Conservation (phyloP, 2,113 vertebrate species). For the Limnothrissa miodon region DNA sequence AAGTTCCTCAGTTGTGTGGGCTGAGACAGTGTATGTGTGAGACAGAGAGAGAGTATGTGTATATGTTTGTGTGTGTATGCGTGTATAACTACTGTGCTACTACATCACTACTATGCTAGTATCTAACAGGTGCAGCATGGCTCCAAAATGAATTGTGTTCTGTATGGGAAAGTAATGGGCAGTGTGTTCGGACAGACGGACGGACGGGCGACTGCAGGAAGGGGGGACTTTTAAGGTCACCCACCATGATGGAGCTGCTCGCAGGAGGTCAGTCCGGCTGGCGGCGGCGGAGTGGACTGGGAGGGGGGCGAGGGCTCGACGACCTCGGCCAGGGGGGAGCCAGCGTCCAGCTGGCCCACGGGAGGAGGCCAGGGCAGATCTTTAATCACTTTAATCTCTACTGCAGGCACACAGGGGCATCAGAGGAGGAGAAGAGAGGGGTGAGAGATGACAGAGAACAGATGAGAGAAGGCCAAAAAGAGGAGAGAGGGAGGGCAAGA, state of each 20-base stretch:
- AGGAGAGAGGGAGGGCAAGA: neutral
- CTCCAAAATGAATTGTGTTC: too few relatives aligned
- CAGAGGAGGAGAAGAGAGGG: slow-evolving; percentile 25
- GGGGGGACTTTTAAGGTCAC: slow-evolving; percentile 53
- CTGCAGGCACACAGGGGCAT: slow-evolving; percentile 72
- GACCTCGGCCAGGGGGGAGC: slow-evolving; percentile 74
- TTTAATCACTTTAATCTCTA: slow-evolving; percentile 99
- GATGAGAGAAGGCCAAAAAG: slow-evolving; percentile 11
- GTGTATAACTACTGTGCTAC: too few relatives aligned
- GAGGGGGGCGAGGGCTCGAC: slow-evolving; percentile 70
- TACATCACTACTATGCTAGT: too few relatives aligned
- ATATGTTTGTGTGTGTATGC: too few relatives aligned
- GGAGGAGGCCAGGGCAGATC: slow-evolving; percentile 97
- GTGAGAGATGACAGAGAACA: neutral
- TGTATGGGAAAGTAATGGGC: slow-evolving; percentile 30
- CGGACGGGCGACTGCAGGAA: neutral
- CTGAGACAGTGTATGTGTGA: neutral
- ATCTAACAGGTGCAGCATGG: too few relatives aligned
- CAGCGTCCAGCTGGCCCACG: slow-evolving; percentile 92
- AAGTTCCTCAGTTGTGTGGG: too few relatives aligned
- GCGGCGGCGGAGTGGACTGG: slow-evolving; percentile 64
- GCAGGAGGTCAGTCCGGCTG: slow-evolving; percentile 63
- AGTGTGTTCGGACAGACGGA: slow-evolving; percentile 25
- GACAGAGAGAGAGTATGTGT: neutral
- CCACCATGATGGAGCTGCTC: slow-evolving; percentile 79